phyloP scores from a whole-genome alignment of 64 coral and sea anemone genomes.

The Dendrophyllia cribrosa region DNA sequence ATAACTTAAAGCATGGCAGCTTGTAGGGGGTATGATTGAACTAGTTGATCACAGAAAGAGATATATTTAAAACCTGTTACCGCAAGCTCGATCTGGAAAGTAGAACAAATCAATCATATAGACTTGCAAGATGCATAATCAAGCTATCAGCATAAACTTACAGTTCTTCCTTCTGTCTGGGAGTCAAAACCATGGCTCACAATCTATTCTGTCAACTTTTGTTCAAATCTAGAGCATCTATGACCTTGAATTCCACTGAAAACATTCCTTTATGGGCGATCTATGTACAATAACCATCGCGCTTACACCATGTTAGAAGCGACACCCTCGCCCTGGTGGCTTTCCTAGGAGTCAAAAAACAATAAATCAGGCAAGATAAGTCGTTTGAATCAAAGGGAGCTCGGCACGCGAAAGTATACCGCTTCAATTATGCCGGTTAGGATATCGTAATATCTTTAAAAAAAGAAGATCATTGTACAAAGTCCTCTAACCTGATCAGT shows the following conservation, averaged over 20 bases:
- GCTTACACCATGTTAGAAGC: constrained; percentile 7
- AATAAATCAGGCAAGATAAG: background rate
- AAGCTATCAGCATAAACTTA: constrained; percentile 57
- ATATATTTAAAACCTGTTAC: background rate
- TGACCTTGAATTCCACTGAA: constrained; percentile 45
- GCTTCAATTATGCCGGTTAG: constrained; percentile 7
- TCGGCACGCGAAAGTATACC: background rate
- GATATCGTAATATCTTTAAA: constrained; percentile 30
- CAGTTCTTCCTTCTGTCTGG: constrained; percentile 97
- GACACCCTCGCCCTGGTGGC: background rate
- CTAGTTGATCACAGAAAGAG: background rate
- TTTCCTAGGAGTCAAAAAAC: background rate
- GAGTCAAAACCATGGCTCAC: constrained; percentile 94
- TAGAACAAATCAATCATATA: background rate
- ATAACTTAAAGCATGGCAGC: background rate
- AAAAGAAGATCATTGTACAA: constrained; percentile 47
- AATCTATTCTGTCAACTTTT: constrained; percentile 41
- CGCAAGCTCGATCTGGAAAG: constrained; percentile 21
- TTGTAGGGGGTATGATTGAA: background rate
- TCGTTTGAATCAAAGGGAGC: background rate
- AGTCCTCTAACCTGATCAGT: constrained; percentile 39
- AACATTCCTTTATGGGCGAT: constrained; percentile 42
- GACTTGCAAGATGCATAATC: background rate
- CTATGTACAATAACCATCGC: constrained; percentile 26
- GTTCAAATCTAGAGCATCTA: constrained; percentile 25